These are phyloP conservation scores for Dolichomitus sp. DNA, from an alignment of 2,888 invertebrate species.

Conservation along the genomic window DNA sequence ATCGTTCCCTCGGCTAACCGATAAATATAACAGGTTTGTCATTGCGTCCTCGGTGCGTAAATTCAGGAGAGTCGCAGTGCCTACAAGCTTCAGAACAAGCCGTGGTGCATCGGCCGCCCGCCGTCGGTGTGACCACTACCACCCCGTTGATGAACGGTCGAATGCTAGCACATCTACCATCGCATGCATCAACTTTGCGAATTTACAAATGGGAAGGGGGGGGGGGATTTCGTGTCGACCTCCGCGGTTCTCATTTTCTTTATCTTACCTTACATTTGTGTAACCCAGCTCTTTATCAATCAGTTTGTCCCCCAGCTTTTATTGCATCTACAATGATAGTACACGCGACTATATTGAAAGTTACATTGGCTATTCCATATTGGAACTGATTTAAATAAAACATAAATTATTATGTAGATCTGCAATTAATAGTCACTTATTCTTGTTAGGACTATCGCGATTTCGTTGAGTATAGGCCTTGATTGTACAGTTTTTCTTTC, in stretches of 20 bases:
- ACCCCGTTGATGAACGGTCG: conserved; percentile 75
- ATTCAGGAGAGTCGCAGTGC: conserved; percentile 23
- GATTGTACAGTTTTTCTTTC: not conserved
- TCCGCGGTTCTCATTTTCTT: conserved; percentile 48
- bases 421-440: no score
- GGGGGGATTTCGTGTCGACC: conserved; percentile 30
- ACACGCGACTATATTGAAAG: no score
- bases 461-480: not conserved
- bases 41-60: conserved; percentile 45
- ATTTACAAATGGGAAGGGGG: conserved; percentile 60
- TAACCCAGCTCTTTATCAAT: no score
- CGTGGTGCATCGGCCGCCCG: conserved; percentile 35
- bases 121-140: conserved; percentile 23
- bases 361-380: no score
- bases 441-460: not conserved
- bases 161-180: conserved; percentile 67
- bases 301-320: no score
- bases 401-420: no score
- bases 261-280: not conserved
- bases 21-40: conserved; percentile 52
- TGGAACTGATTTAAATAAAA: no score
- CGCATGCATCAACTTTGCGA: conserved; percentile 74
- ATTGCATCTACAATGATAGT: no score
- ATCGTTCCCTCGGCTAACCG: conserved; percentile 28
- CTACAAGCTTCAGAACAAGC: conserved; percentile 33